Conservation (phyloP, 2,113 vertebrate species). For the Oenanthe oenanthe region DNA sequence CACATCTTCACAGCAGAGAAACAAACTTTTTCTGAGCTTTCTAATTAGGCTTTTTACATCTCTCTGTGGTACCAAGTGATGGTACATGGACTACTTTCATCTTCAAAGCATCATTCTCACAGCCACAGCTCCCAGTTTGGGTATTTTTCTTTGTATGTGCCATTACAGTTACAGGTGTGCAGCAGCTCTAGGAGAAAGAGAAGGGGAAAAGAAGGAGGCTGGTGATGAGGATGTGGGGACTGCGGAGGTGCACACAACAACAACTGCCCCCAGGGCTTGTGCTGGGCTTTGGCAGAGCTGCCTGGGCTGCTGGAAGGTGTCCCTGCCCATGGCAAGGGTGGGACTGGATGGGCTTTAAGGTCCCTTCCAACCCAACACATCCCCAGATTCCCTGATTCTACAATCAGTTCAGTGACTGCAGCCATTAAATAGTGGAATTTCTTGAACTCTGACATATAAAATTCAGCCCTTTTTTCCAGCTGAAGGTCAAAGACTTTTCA, state of each 20-base stretch:
- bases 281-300: not conserved
- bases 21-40: not conserved
- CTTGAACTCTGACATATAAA: not conserved
- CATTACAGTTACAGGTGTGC: not conserved
- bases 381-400: too few relatives aligned
- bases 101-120: conserved; percentile 17
- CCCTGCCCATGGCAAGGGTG: not conserved
- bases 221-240: too few relatives aligned
- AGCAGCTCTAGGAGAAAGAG: not conserved
- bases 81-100: not conserved
- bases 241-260: not conserved
- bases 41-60: not conserved
- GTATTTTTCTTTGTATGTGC: not conserved
- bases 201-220: not conserved
- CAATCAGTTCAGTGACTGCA: not conserved
- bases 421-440: not conserved
- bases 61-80: not conserved
- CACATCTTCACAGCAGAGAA: not conserved
- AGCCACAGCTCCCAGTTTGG: not conserved
- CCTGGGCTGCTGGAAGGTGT: not conserved
- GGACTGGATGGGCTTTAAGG: not conserved
- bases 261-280: not conserved
- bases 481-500: not conserved
- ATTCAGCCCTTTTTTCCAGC: not conserved
- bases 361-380: not conserved